Evolutionary conservation across 2,888 invertebrate genomes (phyloP).

Genomic region (Netelia melanura): DNA sequence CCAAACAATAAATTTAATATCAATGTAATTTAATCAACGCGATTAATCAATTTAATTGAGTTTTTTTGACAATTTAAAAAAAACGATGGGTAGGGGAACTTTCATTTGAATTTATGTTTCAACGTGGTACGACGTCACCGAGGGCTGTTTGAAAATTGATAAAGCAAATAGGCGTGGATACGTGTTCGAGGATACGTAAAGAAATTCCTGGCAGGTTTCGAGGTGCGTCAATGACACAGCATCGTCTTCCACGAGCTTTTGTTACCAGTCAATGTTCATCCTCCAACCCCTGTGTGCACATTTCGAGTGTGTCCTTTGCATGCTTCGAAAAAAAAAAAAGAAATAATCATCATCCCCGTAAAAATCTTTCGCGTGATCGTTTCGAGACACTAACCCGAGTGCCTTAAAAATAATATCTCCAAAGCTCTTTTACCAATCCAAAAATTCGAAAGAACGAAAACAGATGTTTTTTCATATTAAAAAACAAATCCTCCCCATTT

Average conservation of each 20-base stretch:
- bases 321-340: conserved; percentile 18
- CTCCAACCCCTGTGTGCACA: conserved; percentile 1
- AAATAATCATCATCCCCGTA: background rate
- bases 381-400: conserved; percentile 74
- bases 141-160: background rate
- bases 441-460: conserved; percentile 32
- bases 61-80: too few species aligned
- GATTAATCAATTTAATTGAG: too few species aligned
- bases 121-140: background rate
- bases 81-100: background rate
- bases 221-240: conserved; percentile 26
- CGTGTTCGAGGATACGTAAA: background rate
- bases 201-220: conserved; percentile 10
- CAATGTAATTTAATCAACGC: too few species aligned
- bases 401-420: conserved; percentile 74
- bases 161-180: conserved; percentile 5
- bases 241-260: conserved; percentile 11
- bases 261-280: conserved; percentile 12
- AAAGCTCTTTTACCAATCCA: conserved; percentile 41
- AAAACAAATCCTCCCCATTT: conserved; percentile 2
- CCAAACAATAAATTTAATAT: too few species aligned
- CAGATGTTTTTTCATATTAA: background rate
- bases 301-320: conserved; percentile 21
- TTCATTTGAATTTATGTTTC: background rate
- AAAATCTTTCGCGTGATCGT: conserved; percentile 44